Conservation (phyloP, 2,888 invertebrate species). For the Hyppa rectilinea region DNA sequence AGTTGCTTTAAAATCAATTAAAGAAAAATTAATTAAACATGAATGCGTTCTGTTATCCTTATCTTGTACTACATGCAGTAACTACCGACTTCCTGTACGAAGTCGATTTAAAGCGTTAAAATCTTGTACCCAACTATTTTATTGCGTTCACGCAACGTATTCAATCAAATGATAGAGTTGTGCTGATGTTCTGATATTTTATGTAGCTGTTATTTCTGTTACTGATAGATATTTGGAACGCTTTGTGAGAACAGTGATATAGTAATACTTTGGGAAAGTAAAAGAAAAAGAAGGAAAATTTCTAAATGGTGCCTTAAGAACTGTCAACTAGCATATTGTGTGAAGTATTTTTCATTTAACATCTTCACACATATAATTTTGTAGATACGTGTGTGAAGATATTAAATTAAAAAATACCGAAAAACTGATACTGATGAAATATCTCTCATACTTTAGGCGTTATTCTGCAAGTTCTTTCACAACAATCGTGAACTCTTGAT, state of each 20-base stretch:
- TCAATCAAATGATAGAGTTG: conserved; percentile 64
- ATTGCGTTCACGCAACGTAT: conserved; percentile 61
- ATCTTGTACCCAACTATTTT: conserved; percentile 62
- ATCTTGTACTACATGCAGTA: conserved; percentile 52
- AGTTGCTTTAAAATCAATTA: conserved; percentile 39
- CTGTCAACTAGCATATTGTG: too few relatives aligned
- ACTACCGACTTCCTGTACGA: conserved; percentile 57
- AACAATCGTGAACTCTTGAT: too few relatives aligned
- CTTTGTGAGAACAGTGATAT: background rate
- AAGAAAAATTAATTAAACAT: conserved; percentile 35
- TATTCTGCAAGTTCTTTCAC: background rate
- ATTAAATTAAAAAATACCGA: too few relatives aligned
- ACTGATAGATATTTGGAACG: background rate
- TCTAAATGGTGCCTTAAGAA: too few relatives aligned
- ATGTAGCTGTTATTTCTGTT: background rate
- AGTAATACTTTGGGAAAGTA: too few relatives aligned
- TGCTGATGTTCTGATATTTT: background rate
- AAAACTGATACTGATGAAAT: too few relatives aligned
- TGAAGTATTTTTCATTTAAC: background rate
- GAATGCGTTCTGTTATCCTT: conserved; percentile 39
- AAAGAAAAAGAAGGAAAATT: too few relatives aligned
- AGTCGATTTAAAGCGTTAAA: conserved; percentile 50
- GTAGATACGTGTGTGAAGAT: too few relatives aligned
- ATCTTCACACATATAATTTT: too few relatives aligned
- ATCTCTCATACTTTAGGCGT: too few relatives aligned